Conservation (phyloP, 1,140 invertebrate genomes). For the Leptinotarsa defecta region DNA sequence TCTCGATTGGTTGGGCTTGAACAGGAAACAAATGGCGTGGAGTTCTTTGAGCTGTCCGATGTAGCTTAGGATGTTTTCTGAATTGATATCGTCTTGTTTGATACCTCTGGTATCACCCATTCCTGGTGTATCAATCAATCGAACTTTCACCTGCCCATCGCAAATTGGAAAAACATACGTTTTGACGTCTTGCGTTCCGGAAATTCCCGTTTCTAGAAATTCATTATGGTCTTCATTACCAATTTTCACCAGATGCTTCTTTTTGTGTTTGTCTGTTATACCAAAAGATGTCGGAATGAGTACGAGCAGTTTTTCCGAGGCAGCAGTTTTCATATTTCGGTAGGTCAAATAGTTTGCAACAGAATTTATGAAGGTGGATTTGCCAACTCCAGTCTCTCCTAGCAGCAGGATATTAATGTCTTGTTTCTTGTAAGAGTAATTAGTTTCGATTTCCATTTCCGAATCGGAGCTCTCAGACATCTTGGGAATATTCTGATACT, state of each 20-base stretch:
- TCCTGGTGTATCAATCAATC: conserved; percentile 49
- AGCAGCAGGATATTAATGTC: conserved; percentile 51
- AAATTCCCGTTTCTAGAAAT: conserved; percentile 39
- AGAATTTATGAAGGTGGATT: conserved; percentile 53
- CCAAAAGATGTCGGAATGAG: conserved; percentile 40
- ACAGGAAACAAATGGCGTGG: conserved; percentile 48
- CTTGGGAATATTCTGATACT: too few relatives aligned
- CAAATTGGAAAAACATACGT: conserved; percentile 49
- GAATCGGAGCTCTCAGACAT: too few relatives aligned
- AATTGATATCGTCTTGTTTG: conserved; percentile 46
- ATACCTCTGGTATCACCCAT: conserved; percentile 46
- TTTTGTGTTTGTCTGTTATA: conserved; percentile 38
- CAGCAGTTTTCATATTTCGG: conserved; percentile 39
- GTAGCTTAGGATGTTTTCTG: conserved; percentile 48
- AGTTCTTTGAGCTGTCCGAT: conserved; percentile 41
- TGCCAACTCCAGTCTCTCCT: conserved; percentile 51
- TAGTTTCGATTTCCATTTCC: too few relatives aligned
- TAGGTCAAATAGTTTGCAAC: conserved; percentile 49
- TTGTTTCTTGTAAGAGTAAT: not conserved
- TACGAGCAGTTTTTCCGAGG: conserved; percentile 35
- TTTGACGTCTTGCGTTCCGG: conserved; percentile 49
- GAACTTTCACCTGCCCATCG: conserved; percentile 34
- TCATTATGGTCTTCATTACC: conserved; percentile 48
- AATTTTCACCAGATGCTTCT: conserved; percentile 24
- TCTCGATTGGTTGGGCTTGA: conserved; percentile 45